Evolutionary conservation across 30 jellyfish, hydroid and myxozoan species (phyloP).

Genomic region (Catostylus mosaicus): DNA sequence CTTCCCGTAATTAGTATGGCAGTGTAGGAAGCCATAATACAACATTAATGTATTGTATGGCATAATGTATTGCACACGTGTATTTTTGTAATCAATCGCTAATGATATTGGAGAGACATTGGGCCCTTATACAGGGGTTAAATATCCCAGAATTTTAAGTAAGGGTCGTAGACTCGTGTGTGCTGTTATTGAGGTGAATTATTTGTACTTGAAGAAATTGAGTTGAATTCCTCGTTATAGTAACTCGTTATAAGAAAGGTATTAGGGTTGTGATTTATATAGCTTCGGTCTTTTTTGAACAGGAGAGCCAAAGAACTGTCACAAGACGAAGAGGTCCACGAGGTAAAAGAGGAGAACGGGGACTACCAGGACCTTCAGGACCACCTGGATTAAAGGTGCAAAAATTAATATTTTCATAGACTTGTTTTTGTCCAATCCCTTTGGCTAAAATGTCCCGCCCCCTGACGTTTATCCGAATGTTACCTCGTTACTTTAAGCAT

Average conservation of each 20-base stretch:
- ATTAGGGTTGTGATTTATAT: neutral
- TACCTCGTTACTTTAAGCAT: no score
- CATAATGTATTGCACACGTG: conserved; percentile 9
- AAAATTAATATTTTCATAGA: no score
- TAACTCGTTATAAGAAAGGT: neutral
- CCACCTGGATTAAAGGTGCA: conserved; percentile 51
- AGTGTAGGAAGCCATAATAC: conserved; percentile 1
- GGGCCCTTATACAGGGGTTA: no score
- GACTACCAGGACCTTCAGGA: conserved; percentile 60
- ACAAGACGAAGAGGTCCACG: conserved; percentile 79
- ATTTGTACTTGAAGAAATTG: no score
- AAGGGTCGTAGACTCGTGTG: no score
- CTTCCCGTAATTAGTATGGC: neutral
- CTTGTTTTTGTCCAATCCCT: no score
- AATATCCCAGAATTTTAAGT: no score
- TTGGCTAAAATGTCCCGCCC: no score
- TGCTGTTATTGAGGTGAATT: no score
- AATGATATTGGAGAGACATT: neutral
- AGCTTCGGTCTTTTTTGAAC: neutral
- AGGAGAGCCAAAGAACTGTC: conserved; percentile 70
- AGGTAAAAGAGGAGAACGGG: conserved; percentile 72
- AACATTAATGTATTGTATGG: no score
- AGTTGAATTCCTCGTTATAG: no score
- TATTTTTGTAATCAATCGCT: neutral
- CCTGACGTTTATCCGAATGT: no score